Evolutionary conservation across 2,888 invertebrate species (phyloP).

Genomic region (Pollenia labialis): DNA sequence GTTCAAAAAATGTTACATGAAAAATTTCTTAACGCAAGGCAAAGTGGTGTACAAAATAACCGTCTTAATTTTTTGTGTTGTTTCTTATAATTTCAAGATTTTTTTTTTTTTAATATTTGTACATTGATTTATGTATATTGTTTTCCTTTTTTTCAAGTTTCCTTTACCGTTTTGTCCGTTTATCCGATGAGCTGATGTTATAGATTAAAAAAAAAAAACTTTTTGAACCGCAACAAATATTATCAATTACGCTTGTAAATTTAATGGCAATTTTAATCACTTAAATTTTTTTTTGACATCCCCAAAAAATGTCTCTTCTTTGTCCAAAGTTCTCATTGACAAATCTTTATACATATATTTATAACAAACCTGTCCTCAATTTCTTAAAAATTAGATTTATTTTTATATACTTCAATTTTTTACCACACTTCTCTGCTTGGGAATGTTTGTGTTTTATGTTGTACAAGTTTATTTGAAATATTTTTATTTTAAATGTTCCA

Average conservation of each 20-base stretch:
- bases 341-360: slow-evolving; percentile 4
- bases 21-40: too few relatives aligned
- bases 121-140: too few relatives aligned
- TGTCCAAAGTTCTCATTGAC: slow-evolving; percentile 3
- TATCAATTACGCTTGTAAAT: background rate
- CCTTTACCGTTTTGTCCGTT: too few relatives aligned
- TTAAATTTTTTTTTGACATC: background rate
- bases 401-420: slow-evolving; percentile 40
- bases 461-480: slow-evolving; percentile 54
- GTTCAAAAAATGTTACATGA: too few relatives aligned
- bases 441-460: background rate
- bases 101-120: too few relatives aligned
- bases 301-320: background rate
- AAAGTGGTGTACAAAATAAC: too few relatives aligned
- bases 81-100: too few relatives aligned
- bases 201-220: too few relatives aligned
- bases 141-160: too few relatives aligned
- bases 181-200: too few relatives aligned
- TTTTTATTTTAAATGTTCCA: slow-evolving; percentile 70
- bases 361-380: slow-evolving; percentile 33
- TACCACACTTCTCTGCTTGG: slow-evolving; percentile 1
- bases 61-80: too few relatives aligned
- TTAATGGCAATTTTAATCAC: background rate
- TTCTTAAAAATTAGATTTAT: slow-evolving; percentile 39
- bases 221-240: too few relatives aligned